Conservation (phyloP, 2,797 vertebrate species). For the Sebastiscus tertius region DNA sequence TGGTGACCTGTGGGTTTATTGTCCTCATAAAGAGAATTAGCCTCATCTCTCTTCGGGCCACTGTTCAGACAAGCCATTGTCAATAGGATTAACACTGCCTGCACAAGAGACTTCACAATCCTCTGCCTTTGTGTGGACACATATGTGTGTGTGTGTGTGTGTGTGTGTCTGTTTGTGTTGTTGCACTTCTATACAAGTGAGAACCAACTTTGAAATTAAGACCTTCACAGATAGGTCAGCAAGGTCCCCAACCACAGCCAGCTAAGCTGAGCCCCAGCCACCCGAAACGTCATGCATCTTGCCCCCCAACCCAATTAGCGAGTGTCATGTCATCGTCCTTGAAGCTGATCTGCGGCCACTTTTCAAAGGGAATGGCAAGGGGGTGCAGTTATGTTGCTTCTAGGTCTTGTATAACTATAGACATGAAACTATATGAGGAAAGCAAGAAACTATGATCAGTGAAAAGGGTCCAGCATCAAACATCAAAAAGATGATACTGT, state of each 20-base stretch:
- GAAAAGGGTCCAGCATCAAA: not conserved
- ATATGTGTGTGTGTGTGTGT: not conserved
- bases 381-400: not conserved
- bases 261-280: conserved; percentile 2
- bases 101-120: conserved; percentile 50
- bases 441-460: not conserved
- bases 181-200: conserved; percentile 6
- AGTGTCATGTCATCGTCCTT: conserved; percentile 16
- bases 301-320: conserved; percentile 18
- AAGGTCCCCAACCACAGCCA: conserved; percentile 13
- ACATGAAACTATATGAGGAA: not conserved
- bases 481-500: not conserved
- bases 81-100: conserved; percentile 67
- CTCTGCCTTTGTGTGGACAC: conserved; percentile 33
- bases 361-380: not conserved
- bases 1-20: conserved; percentile 59
- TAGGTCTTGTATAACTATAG: not conserved
- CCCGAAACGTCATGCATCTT: not conserved
- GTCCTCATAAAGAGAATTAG: conserved; percentile 68
- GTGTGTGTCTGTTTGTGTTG: not conserved
- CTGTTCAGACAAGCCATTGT: conserved; percentile 63
- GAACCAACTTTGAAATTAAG: conserved; percentile 26
- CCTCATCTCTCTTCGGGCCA: conserved; percentile 63
- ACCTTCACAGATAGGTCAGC: conserved; percentile 43
- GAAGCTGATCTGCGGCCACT: not conserved